A percentile compares a stretch with the other conserved stretches of the same genome.
These are phyloP conservation scores for Cryptoblepharus egeriae DNA, from an alignment of 2,797 vertebrate species.

Conservation along the genomic window DNA sequence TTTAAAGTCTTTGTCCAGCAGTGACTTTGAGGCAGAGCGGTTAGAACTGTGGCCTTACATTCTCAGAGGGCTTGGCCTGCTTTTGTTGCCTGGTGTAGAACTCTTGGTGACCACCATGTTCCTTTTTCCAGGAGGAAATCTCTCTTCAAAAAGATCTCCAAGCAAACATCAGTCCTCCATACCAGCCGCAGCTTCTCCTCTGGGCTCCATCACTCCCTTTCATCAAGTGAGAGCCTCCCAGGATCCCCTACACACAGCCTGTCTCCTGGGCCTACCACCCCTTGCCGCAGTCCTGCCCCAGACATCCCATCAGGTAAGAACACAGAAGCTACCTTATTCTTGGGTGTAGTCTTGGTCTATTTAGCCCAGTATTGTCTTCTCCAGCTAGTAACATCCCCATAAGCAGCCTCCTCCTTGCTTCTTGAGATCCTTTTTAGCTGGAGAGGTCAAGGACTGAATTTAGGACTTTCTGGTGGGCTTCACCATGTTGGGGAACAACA, in stretches of 20 bases:
- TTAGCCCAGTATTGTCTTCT: too few relatives aligned
- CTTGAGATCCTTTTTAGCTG: too few relatives aligned
- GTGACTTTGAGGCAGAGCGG: too few relatives aligned
- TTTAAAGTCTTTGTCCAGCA: neutral
- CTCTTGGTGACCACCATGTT: neutral
- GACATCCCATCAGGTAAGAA: conserved; percentile 83
- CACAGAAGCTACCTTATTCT: too few relatives aligned
- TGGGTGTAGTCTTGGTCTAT: too few relatives aligned
- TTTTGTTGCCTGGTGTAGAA: too few relatives aligned
- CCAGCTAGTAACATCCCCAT: too few relatives aligned
- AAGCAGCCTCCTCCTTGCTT: too few relatives aligned
- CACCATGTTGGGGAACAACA: too few relatives aligned
- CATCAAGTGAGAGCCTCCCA: conserved; percentile 94
- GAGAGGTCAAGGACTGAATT: too few relatives aligned
- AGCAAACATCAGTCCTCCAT: conserved; percentile 89
- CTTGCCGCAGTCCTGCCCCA: conserved; percentile 89
- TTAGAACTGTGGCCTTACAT: too few relatives aligned
- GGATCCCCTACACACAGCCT: conserved; percentile 96
- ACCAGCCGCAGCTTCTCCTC: conserved; percentile 96
- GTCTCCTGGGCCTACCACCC: conserved; percentile 88
- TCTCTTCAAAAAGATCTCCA: conserved; percentile 93
- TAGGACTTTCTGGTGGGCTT: too few relatives aligned
- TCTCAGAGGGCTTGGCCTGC: neutral
- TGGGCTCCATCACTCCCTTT: conserved; percentile 93
- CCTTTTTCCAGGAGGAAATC: conserved; percentile 81